Evolutionary conservation across 92 coral and sea anemone genomes (phyloP).

Genomic region (Montipora capitata): DNA sequence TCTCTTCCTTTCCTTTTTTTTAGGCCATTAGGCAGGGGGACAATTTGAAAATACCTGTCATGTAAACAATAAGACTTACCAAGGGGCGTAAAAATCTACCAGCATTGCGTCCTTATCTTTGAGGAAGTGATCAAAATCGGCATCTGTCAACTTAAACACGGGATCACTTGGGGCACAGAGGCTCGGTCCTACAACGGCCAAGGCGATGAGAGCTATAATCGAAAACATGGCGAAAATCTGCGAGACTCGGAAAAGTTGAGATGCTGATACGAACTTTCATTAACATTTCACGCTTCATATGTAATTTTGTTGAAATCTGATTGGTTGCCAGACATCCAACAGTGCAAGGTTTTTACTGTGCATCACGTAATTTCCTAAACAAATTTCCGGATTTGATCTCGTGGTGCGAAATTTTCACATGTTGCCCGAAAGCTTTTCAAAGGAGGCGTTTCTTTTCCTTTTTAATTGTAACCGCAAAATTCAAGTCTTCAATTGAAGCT

Average conservation of each 20-base stretch:
- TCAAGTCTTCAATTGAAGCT: too few relatives aligned
- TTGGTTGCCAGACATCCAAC: constrained; percentile 16
- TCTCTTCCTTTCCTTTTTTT: background rate
- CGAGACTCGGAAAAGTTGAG: background rate
- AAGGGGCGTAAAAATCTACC: constrained; percentile 95
- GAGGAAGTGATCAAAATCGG: constrained; percentile 79
- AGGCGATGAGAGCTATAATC: constrained; percentile 19
- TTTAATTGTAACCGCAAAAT: too few relatives aligned
- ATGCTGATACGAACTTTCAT: constrained; percentile 24
- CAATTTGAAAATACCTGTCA: background rate
- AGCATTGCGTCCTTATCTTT: constrained; percentile 87
- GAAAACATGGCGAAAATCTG: constrained; percentile 29
- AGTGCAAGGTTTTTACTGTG: constrained; percentile 17
- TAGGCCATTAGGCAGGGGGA: background rate
- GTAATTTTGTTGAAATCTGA: constrained; percentile 29
- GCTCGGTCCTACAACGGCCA: constrained; percentile 56
- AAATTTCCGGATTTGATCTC: background rate
- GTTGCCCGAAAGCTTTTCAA: background rate
- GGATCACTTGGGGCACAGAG: constrained; percentile 73
- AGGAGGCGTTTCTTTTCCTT: too few relatives aligned
- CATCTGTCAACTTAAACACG: constrained; percentile 84
- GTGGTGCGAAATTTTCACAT: background rate
- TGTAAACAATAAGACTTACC: constrained; percentile 61
- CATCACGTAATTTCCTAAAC: constrained; percentile 22
- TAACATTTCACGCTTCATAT: constrained; percentile 41